Base-by-base conservation (phyloP, 37 sponge, comb jelly and placozoan species). In the Spongia lamella region DNA sequence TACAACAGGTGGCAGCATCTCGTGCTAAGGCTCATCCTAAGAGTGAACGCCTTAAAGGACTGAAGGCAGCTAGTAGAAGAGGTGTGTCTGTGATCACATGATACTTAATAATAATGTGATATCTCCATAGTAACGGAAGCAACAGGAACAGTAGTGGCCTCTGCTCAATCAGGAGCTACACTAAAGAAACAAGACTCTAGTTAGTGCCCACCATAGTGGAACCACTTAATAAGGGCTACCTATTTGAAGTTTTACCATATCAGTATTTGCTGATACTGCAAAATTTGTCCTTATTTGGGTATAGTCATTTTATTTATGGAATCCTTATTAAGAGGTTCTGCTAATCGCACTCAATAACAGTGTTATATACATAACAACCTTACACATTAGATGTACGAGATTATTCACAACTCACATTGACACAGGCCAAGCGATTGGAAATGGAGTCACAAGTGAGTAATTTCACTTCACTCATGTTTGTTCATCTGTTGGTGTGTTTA, bases 71-170 rank as follows among this genome's bases (percentile, higher is more conserved):
- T 6, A 91, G 92, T 7, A 79, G 79, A 75, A 66, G 51, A 72
- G 94, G 94, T 93, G 37, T 21, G 76, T 2, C 3, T 24, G 24
- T 50, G 31, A 0, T 2, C 11, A n/a, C 29, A 9, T 31, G 39
- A 11, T 73, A 54, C 66, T 15, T 2, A 35, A 36, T 19, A 54
- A 38, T 17, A 36, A 59, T 9, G 51, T 21, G 34, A 16, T 26
- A 27, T 36, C 52, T 7, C 20, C 36, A 38, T 52, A 92, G 95
- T 94, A 22, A 77, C 91, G 0, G 95, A 91, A 51, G 83, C 88
- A n/a, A 91, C 92, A 56, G 96, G 92, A n/a, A 59, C 80, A 38
- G 92, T 91, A 63, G 92, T 91, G 22, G 96, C 92, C 6, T 91
- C 96, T 9, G 81, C 96, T 72, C 85, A 91, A 56, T 75, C 79